Evolutionary conservation across 2,888 invertebrate genomes (phyloP).

Genomic region (Drepanosiphum platanoidis): DNA sequence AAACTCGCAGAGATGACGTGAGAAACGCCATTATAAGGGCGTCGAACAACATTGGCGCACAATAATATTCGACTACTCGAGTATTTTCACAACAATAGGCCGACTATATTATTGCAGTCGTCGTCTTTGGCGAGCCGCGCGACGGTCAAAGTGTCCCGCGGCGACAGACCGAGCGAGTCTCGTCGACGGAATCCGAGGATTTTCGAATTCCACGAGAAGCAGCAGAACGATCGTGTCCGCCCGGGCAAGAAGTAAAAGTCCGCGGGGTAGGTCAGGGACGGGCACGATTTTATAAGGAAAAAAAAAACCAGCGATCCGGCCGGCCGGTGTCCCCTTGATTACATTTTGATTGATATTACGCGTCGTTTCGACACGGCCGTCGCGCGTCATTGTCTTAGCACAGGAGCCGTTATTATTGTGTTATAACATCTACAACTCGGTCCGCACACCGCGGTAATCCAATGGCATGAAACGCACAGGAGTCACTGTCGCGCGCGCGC

Average conservation of each 20-base stretch:
- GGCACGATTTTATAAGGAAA: slow-evolving; percentile 50
- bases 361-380: slow-evolving; percentile 51
- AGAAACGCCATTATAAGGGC: too few relatives aligned
- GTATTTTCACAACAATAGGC: too few relatives aligned
- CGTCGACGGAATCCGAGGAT: neutral
- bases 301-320: neutral
- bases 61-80: too few relatives aligned
- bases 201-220: too few relatives aligned
- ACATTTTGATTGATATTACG: slow-evolving; percentile 48
- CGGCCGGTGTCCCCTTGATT: slow-evolving; percentile 29
- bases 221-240: slow-evolving; percentile 7
- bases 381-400: slow-evolving; percentile 23
- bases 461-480: slow-evolving; percentile 39
- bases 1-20: too few relatives aligned
- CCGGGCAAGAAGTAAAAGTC: slow-evolving; percentile 38
- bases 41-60: too few relatives aligned
- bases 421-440: neutral
- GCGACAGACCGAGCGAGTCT: too few relatives aligned
- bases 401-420: slow-evolving; percentile 33
- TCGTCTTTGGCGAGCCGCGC: too few relatives aligned
- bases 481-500: slow-evolving; percentile 13
- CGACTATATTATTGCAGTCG: too few relatives aligned
- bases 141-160: too few relatives aligned
- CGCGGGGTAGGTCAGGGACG: slow-evolving; percentile 54
- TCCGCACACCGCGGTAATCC: neutral